phyloP scores from a whole-genome alignment of 2,888 invertebrate species.

The Sturmia bella region DNA sequence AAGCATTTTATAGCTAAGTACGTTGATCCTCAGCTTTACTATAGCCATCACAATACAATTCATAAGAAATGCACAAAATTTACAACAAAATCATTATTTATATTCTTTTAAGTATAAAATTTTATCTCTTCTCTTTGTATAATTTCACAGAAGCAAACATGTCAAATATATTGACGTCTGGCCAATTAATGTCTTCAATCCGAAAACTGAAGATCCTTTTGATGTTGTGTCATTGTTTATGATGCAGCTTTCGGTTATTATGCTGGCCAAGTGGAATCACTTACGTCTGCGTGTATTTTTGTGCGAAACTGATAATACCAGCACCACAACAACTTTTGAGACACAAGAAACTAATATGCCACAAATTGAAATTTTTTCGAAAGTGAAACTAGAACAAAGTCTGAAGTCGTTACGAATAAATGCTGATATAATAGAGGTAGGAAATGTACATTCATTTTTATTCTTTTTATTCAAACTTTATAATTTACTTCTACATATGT shows the following conservation, averaged over 20 bases:
- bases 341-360: constrained; percentile 76
- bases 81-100: too few species aligned
- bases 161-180: constrained; percentile 97
- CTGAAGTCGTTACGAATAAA: constrained; percentile 93
- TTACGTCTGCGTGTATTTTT: constrained; percentile 93
- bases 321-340: constrained; percentile 76
- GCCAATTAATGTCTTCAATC: constrained; percentile 95
- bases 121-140: constrained; percentile 21
- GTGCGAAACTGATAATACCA: constrained; percentile 84
- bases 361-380: constrained; percentile 78
- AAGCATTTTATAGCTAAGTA: constrained; percentile 89
- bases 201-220: constrained; percentile 89
- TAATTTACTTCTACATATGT: too few species aligned
- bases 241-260: constrained; percentile 98
- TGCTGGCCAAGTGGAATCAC: constrained; percentile 94
- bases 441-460: background rate
- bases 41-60: too few species aligned
- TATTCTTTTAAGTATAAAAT: background rate
- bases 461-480: too few species aligned
- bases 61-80: too few species aligned
- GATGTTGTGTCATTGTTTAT: constrained; percentile 96
- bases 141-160: constrained; percentile 79
- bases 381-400: constrained; percentile 85
- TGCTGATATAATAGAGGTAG: constrained; percentile 89
- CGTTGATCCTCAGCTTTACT: constrained; percentile 71